Conservation (phyloP, 2,888 invertebrate genomes). For the Argyra leucocephala region DNA sequence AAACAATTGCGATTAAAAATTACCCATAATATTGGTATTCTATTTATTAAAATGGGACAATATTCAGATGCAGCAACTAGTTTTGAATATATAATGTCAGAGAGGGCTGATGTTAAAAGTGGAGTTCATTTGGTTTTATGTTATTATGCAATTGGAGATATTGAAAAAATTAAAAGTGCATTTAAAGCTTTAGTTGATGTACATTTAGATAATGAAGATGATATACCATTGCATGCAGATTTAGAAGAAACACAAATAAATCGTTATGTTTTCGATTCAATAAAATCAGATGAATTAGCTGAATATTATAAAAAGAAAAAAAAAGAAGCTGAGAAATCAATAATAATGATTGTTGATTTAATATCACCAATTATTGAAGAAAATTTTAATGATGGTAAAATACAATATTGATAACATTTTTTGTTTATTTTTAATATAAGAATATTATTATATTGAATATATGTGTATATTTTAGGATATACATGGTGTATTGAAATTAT, state of each 20-base stretch:
- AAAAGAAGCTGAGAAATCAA: slow-evolving; percentile 67
- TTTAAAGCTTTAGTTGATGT: slow-evolving; percentile 85
- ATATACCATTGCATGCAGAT: slow-evolving; percentile 55
- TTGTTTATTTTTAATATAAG: slow-evolving; percentile 8
- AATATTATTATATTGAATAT: background rate
- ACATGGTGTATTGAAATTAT: slow-evolving; percentile 91
- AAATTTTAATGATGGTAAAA: slow-evolving; percentile 52
- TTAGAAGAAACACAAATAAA: slow-evolving; percentile 36
- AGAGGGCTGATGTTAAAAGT: slow-evolving; percentile 79
- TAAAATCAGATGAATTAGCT: slow-evolving; percentile 67
- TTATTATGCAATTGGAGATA: slow-evolving; percentile 80
- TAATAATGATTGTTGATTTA: slow-evolving; percentile 78
- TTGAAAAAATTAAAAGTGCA: slow-evolving; percentile 85
- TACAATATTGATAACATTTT: background rate
- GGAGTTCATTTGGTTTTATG: slow-evolving; percentile 83
- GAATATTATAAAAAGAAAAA: slow-evolving; percentile 61
- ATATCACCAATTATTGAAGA: slow-evolving; percentile 76
- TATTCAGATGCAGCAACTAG: slow-evolving; percentile 92
- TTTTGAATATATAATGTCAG: slow-evolving; percentile 97
- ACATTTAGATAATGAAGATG: slow-evolving; percentile 72
- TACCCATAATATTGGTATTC: slow-evolving; percentile 87
- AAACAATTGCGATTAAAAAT: slow-evolving; percentile 90
- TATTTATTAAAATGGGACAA: slow-evolving; percentile 92
- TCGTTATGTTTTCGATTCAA: slow-evolving; percentile 62
- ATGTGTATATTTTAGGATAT: slow-evolving; percentile 42